These are phyloP conservation scores for Acropora tenuis DNA, from an alignment of 64 coral and sea anemone species.

Conservation along the genomic window DNA sequence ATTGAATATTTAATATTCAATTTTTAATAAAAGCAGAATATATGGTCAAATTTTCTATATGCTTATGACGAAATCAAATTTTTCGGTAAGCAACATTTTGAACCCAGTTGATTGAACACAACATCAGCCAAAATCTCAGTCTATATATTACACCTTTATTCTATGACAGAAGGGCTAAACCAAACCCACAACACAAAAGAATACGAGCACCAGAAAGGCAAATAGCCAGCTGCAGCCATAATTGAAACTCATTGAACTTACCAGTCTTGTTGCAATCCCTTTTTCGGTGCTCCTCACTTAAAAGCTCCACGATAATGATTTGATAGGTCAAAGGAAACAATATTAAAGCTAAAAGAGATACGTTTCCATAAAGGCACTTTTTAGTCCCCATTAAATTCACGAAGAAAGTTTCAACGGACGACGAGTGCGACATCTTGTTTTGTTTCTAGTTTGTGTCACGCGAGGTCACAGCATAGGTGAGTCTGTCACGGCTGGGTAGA, in stretches of 20 bases:
- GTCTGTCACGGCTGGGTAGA: too few relatives aligned
- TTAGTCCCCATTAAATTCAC: slow-evolving; percentile 65
- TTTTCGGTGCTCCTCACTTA: slow-evolving; percentile 56
- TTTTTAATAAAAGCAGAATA: neutral
- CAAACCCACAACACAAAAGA: neutral
- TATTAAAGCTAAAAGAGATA: slow-evolving; percentile 57
- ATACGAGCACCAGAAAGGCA: neutral
- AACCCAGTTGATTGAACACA: neutral
- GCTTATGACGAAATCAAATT: too few relatives aligned
- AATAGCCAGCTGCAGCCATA: neutral
- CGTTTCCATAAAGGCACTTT: slow-evolving; percentile 63
- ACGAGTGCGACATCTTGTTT: slow-evolving; percentile 47
- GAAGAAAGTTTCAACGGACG: slow-evolving; percentile 66
- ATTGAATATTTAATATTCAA: neutral
- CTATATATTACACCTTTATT: neutral
- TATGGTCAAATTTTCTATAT: neutral
- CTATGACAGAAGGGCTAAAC: neutral
- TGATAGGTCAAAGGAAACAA: slow-evolving; percentile 76
- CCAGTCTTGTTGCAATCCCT: slow-evolving; percentile 37
- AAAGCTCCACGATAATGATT: slow-evolving; percentile 77
- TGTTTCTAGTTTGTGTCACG: neutral
- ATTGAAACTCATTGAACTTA: slow-evolving; percentile 32
- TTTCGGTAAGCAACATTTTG: neutral
- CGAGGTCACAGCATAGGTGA: neutral
- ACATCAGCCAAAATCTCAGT: neutral